These are phyloP conservation scores for Bujurquina vittata DNA, from an alignment of 2,113 vertebrate genomes.

Conservation along the genomic window DNA sequence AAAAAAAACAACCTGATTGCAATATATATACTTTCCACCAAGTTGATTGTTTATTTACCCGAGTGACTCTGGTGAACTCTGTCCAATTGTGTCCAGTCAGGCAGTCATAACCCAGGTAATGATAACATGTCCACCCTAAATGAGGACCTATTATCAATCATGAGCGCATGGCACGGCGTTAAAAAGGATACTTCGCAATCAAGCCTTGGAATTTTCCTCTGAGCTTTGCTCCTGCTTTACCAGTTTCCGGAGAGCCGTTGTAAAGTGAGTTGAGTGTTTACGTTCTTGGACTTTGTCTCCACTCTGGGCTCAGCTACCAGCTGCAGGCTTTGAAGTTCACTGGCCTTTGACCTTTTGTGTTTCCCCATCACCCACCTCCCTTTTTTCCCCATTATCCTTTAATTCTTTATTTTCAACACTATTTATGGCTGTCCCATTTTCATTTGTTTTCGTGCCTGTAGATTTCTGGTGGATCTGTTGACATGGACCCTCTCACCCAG, in stretches of 20 bases:
- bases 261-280: constrained; percentile 57
- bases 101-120: background rate
- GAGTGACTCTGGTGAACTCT: background rate
- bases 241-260: constrained; percentile 21
- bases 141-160: background rate
- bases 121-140: background rate
- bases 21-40: background rate
- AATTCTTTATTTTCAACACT: constrained; percentile 11
- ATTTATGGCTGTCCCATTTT: constrained; percentile 14
- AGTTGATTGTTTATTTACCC: background rate
- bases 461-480: constrained; percentile 78
- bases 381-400: constrained; percentile 9
- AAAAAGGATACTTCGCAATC: background rate
- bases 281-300: constrained; percentile 66
- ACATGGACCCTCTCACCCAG: constrained; percentile 87
- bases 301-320: constrained; percentile 44
- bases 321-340: constrained; percentile 61
- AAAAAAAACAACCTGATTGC: background rate
- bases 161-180: background rate
- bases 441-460: constrained; percentile 38
- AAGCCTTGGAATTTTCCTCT: background rate
- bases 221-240: constrained; percentile 12
- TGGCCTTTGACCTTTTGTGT: constrained; percentile 53
- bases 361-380: constrained; percentile 8
- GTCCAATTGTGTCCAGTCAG: background rate